Conservation (phyloP, 2,888 invertebrate species). For the Apamea epomidion region DNA sequence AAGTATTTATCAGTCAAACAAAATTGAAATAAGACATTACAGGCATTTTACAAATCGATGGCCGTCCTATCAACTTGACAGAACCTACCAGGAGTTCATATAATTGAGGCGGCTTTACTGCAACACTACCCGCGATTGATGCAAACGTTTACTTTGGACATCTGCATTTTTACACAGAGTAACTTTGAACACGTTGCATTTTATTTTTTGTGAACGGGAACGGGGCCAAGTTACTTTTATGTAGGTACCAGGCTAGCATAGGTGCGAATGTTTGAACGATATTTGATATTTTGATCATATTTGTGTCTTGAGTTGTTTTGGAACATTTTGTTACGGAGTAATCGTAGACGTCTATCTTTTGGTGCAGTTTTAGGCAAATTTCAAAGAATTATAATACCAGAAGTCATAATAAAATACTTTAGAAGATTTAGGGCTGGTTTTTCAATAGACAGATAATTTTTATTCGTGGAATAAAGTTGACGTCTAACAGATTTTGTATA, state of each 20-base stretch:
- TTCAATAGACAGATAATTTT: too few relatives aligned
- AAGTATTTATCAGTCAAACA: not conserved
- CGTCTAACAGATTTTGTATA: too few relatives aligned
- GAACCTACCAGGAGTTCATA: conserved; percentile 1
- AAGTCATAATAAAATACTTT: not conserved
- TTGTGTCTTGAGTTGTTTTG: not conserved
- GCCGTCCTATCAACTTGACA: not conserved
- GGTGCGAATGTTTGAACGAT: not conserved
- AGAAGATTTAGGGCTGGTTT: not conserved
- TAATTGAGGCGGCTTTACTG: not conserved
- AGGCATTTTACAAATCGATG: not conserved
- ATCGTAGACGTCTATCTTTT: not conserved
- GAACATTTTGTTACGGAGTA: not conserved
- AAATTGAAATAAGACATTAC: not conserved
- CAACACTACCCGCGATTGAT: not conserved
- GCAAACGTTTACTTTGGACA: not conserved
- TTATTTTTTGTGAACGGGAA: conserved; percentile 23
- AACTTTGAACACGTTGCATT: conserved; percentile 24
- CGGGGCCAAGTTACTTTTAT: conserved; percentile 31
- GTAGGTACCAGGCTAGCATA: conserved; percentile 21
- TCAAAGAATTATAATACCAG: not conserved
- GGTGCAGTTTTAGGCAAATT: not conserved
- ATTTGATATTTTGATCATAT: not conserved
- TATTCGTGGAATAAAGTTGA: too few relatives aligned
- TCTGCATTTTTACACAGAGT: conserved; percentile 15